Evolutionary conservation across 2,113 vertebrate genomes (phyloP).

Genomic region (Chloroceryle aenea): DNA sequence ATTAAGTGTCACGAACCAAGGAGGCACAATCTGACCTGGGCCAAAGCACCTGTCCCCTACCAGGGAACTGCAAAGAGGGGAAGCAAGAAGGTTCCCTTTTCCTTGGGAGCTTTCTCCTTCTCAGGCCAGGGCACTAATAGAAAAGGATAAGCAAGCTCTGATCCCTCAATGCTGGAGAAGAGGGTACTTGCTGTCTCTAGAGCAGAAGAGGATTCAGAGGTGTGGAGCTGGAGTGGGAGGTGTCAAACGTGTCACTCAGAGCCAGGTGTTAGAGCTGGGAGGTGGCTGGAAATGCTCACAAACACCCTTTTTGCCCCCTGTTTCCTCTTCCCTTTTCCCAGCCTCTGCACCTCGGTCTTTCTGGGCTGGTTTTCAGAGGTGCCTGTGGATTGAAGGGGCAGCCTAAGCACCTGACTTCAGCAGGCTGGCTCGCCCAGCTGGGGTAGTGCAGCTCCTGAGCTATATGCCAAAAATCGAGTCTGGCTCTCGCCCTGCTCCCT

Average conservation of each 20-base stretch:
- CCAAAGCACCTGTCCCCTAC: neutral
- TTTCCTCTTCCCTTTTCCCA: conserved; percentile 19
- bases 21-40: neutral
- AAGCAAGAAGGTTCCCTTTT: neutral
- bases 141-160: neutral
- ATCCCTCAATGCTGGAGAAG: neutral
- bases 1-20: neutral
- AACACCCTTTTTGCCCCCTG: neutral
- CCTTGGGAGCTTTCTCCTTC: neutral
- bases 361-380: conserved; percentile 7
- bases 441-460: neutral
- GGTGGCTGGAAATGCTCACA: neutral
- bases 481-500: neutral
- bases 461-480: neutral
- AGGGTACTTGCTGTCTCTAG: neutral
- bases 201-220: neutral
- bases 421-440: neutral
- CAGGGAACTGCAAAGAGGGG: neutral
- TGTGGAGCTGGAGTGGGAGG: neutral
- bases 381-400: conserved; percentile 16
- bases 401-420: conserved; percentile 40
- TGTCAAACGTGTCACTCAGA: neutral
- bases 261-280: neutral
- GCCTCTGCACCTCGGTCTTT: neutral
- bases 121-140: neutral